These are phyloP conservation scores for Thamnophis sirtalis DNA, from an alignment of 2,113 vertebrate species.

Conservation along the genomic window DNA sequence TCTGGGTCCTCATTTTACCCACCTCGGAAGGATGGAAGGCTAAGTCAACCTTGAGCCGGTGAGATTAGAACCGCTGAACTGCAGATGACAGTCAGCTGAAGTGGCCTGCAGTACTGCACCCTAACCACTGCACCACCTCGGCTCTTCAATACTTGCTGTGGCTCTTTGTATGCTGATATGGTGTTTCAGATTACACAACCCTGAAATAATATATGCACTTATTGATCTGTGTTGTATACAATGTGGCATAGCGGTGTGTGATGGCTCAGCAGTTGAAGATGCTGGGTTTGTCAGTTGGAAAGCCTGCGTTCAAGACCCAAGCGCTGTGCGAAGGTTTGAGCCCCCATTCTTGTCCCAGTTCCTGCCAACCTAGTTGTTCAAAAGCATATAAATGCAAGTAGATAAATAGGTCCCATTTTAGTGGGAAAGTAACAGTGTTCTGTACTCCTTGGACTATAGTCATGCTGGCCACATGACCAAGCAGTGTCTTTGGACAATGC, in stretches of 20 bases:
- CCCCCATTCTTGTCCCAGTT: background rate
- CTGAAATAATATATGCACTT: background rate
- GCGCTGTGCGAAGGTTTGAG: background rate
- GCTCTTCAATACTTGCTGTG: background rate
- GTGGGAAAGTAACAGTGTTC: background rate
- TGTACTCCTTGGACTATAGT: background rate
- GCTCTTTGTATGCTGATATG: background rate
- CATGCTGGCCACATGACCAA: background rate
- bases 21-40: no score
- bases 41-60: no score
- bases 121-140: no score
- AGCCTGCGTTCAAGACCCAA: background rate
- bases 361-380: background rate
- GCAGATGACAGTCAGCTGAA: no score
- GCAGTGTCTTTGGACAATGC: background rate
- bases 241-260: background rate
- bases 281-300: no score
- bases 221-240: background rate
- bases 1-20: no score
- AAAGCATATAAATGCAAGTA: background rate
- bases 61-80: no score
- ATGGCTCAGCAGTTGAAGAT: background rate
- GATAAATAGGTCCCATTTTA: background rate
- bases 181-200: background rate
- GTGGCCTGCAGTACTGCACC: no score